Conservation (phyloP, 2,113 vertebrate species). For the Fukomys damarensis region DNA sequence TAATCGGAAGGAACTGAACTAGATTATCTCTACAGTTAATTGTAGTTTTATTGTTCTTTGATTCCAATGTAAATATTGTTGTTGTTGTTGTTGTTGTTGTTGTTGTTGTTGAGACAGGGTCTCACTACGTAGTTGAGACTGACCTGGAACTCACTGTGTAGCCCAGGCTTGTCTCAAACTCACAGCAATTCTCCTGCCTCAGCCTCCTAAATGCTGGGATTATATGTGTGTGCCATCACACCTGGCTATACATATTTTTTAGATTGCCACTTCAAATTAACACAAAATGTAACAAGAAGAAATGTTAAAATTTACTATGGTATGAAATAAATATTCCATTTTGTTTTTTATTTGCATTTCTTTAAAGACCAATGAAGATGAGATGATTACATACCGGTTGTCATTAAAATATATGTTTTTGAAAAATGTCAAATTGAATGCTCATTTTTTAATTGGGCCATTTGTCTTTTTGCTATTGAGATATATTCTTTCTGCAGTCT, state of each 20-base stretch:
- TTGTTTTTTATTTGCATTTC: not conserved
- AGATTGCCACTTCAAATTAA: slow-evolving; percentile 30
- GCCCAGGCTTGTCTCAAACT: too few relatives aligned
- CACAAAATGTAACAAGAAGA: not conserved
- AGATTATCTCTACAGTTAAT: not conserved
- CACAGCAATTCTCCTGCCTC: too few relatives aligned
- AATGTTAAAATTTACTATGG: not conserved
- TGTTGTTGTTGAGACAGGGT: too few relatives aligned
- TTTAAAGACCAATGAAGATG: not conserved
- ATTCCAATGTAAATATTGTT: not conserved
- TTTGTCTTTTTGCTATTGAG: not conserved
- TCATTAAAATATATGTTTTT: not conserved
- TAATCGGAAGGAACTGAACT: not conserved
- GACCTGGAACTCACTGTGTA: too few relatives aligned
- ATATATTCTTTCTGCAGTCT: not conserved
- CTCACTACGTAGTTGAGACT: too few relatives aligned
- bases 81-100: too few relatives aligned
- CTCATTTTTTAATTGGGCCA: not conserved
- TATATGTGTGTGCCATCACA: too few relatives aligned
- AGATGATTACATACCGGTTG: not conserved
- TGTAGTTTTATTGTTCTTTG: not conserved
- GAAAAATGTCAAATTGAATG: not conserved
- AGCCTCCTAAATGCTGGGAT: too few relatives aligned
- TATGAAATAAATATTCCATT: not conserved
- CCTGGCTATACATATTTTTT: too few relatives aligned